These are phyloP conservation scores for Macrostomum lignano DNA, from an alignment of 1,140 invertebrate species.

Conservation along the genomic window DNA sequence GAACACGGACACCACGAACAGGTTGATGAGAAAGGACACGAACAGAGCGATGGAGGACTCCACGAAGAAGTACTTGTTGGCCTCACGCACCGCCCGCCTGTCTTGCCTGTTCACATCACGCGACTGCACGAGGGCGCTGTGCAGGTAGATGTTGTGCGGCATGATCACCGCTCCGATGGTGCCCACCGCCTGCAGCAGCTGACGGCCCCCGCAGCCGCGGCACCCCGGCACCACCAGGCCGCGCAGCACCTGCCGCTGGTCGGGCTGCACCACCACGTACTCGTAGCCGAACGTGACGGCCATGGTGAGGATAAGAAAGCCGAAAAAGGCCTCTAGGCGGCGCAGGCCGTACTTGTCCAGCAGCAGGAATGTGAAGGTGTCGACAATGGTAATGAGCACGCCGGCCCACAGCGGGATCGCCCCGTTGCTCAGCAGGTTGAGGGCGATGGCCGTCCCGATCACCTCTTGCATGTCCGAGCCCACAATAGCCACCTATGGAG, in stretches of 20 bases:
- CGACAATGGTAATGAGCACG: slow-evolving; percentile 54
- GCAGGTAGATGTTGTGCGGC: slow-evolving; percentile 77
- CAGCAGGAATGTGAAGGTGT: slow-evolving; percentile 72
- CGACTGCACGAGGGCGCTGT: slow-evolving; percentile 52
- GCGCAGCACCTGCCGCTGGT: slow-evolving; percentile 39
- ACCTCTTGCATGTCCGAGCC: slow-evolving; percentile 68
- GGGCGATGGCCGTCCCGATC: slow-evolving; percentile 60
- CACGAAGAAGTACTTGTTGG: slow-evolving; percentile 60
- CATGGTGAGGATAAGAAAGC: slow-evolving; percentile 52
- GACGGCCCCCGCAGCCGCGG: slow-evolving; percentile 36
- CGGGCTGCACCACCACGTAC: slow-evolving; percentile 44
- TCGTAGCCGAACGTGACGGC: slow-evolving; percentile 58
- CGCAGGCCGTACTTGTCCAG: slow-evolving; percentile 64
- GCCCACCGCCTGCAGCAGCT: slow-evolving; percentile 50
- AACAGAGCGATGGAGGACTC: slow-evolving; percentile 51
- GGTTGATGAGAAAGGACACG: slow-evolving; percentile 58
- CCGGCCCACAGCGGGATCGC: slow-evolving; percentile 58
- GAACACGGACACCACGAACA: slow-evolving; percentile 63
- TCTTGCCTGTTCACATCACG: slow-evolving; percentile 31
- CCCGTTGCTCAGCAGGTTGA: slow-evolving; percentile 41
- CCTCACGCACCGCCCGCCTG: slow-evolving; percentile 31
- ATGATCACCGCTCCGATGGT: slow-evolving; percentile 75
- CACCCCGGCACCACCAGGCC: slow-evolving; percentile 59
- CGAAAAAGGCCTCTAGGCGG: slow-evolving; percentile 61
- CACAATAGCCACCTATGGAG: slow-evolving; percentile 73